A percentile compares a stretch with the other conserved stretches of the same genome.
phyloP scores from a whole-genome alignment of 2,888 invertebrate genomes.

The Brenthis daphne region DNA sequence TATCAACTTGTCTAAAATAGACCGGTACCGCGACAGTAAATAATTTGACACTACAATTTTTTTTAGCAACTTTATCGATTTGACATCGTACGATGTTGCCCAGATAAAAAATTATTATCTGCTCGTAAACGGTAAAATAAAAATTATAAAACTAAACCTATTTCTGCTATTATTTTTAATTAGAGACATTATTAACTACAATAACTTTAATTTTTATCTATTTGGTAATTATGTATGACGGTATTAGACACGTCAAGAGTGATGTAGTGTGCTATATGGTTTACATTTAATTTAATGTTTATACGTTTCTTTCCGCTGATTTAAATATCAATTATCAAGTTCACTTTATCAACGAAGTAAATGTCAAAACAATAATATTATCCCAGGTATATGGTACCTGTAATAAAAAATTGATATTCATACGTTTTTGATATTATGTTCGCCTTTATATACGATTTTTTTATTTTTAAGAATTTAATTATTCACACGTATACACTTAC shows the following conservation, averaged over 20 bases:
- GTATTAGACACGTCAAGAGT: not conserved
- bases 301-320: slow-evolving; percentile 13
- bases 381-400: not conserved
- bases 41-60: slow-evolving; percentile 30
- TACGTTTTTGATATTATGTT: not conserved
- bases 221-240: too few species aligned
- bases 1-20: slow-evolving; percentile 25
- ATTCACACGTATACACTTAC: too few species aligned
- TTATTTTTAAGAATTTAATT: too few species aligned
- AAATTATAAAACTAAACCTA: slow-evolving; percentile 1
- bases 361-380: slow-evolving; percentile 3
- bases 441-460: too few species aligned
- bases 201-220: too few species aligned
- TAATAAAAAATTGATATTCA: not conserved
- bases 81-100: slow-evolving; percentile 47
- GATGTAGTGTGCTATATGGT: not conserved
- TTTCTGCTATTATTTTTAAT: not conserved
- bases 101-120: slow-evolving; percentile 20
- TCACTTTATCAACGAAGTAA: slow-evolving; percentile 18
- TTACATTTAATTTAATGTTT: slow-evolving; percentile 17
- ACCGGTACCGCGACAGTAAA: slow-evolving; percentile 17
- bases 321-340: slow-evolving; percentile 15
- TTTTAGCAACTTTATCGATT: slow-evolving; percentile 33
- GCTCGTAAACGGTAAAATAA: not conserved
- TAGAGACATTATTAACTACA: too few species aligned